A percentile compares a stretch with the other conserved stretches of the same genome.
These are phyloP conservation scores for Aphelocoma californica DNA, from an alignment of 2,797 vertebrate species.

Conservation along the genomic window DNA sequence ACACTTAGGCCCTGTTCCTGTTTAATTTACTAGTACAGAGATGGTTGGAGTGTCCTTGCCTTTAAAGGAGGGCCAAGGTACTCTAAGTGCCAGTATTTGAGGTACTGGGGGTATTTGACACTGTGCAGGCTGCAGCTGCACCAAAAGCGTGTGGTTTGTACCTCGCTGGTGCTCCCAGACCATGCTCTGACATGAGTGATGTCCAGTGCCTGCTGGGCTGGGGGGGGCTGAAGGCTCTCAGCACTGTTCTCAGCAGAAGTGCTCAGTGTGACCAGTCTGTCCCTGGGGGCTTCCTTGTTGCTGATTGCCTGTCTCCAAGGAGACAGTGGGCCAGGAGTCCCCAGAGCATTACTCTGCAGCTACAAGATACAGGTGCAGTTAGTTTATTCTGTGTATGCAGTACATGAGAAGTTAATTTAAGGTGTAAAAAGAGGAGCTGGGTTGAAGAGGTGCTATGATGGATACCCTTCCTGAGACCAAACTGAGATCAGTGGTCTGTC, in stretches of 20 bases:
- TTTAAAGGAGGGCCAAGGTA: neutral
- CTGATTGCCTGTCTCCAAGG: neutral
- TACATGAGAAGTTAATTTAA: neutral
- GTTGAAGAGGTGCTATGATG: neutral
- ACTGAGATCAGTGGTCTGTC: neutral
- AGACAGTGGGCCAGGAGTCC: neutral
- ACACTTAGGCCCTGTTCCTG: neutral
- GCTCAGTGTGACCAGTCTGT: neutral
- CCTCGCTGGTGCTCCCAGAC: neutral
- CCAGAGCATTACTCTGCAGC: neutral
- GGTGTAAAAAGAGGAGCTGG: neutral
- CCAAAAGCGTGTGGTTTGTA: fast-evolving
- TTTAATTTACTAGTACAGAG: neutral
- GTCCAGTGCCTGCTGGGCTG: neutral
- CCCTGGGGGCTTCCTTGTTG: neutral
- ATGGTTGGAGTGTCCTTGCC: neutral
- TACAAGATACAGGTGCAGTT: neutral
- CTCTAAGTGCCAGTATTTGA: neutral
- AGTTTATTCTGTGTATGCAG: neutral
- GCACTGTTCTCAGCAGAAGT: neutral
- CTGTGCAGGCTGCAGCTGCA: neutral
- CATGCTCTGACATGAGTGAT: fast-evolving
- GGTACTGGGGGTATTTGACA: neutral
- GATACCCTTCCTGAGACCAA: neutral
- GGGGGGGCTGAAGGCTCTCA: neutral